phyloP scores from a whole-genome alignment of 2,888 invertebrate species.

The Drosophila pegasa region DNA sequence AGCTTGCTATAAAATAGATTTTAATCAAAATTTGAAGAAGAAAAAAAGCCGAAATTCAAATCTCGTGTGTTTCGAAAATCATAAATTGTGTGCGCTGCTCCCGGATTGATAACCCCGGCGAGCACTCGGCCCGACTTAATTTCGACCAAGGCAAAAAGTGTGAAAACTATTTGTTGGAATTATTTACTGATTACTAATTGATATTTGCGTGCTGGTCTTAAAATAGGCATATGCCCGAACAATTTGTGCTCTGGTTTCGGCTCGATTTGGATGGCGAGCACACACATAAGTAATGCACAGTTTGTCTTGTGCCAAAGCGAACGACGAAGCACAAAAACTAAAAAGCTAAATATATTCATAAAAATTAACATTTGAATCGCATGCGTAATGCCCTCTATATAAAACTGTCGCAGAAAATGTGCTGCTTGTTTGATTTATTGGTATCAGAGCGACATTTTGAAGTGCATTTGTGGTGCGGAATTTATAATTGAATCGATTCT shows the following conservation, averaged over 20 bases:
- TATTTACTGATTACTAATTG: slow-evolving; percentile 65
- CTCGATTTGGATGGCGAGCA: slow-evolving; percentile 43
- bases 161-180: slow-evolving; percentile 61
- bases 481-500: slow-evolving; percentile 51
- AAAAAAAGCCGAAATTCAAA: slow-evolving; percentile 6
- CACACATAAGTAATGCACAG: slow-evolving; percentile 64
- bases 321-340: slow-evolving; percentile 5
- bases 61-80: slow-evolving; percentile 34
- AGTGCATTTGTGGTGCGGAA: slow-evolving; percentile 71
- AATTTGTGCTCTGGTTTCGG: slow-evolving; percentile 60
- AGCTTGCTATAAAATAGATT: slow-evolving; percentile 42
- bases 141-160: slow-evolving; percentile 41
- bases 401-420: slow-evolving; percentile 65
- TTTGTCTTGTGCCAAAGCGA: slow-evolving; percentile 76
- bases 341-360: slow-evolving; percentile 12
- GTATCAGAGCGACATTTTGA: slow-evolving; percentile 35
- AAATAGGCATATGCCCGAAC: slow-evolving; percentile 38
- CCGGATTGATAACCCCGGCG: slow-evolving; percentile 42
- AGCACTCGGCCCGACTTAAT: slow-evolving; percentile 10
- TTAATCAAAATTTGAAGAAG: slow-evolving; percentile 38
- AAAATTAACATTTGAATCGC: slow-evolving; percentile 73
- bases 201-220: slow-evolving; percentile 42
- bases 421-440: slow-evolving; percentile 62
- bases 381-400: slow-evolving; percentile 45
- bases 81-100: slow-evolving; percentile 35